Base-by-base conservation (phyloP, 1,140 invertebrate species). In the Drosophila jambulina region DNA sequence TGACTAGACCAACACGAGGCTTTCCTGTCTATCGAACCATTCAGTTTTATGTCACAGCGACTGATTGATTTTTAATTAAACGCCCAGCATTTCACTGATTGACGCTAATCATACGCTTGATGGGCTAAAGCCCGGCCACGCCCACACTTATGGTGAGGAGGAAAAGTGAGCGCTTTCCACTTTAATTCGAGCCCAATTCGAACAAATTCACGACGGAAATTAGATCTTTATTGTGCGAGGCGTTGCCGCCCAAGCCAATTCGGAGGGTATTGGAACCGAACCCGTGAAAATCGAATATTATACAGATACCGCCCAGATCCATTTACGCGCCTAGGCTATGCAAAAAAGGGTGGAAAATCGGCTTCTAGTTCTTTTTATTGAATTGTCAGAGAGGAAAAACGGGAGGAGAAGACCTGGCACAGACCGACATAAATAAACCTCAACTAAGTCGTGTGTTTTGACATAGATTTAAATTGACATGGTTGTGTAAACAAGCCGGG, bases 381-480 rank as follows among this genome's bases (percentile, higher is more conserved):
- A 87, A 87, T 88, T 78, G 75, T 63, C 51, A 74, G 64, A 23
- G 3, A 38, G 62, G 29, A 7, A 17, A 15, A 1, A 5, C 5
- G 54, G 63, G 38, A 23, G 53, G 49, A 29, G 51, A 43, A 59
- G 42, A 46, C 34, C 21, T 15, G 49, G 42, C 36, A 17, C 67
- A 68, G 70, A 81, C 84, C 84, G 72, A 78, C 84, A 87, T 90
- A 88, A 87, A 87, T 87, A 87, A 87, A 87, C 84, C 84, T 87
- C 85, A 87, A 87, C 80, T 88, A 88, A 87, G 84, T 79, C 80
- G 84, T 87, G 85, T 87, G 85, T 88, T 88, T 88, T 88, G 84
- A 90, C 84, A 88, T 88, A 90, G 85, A 88, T 88, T 88, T 88
- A 90, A 88, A 88, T 88, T 88, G 84, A 90, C 84, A 85, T 88